Conservation (phyloP, 2,888 invertebrate genomes). For the Zygaena filipendulae region DNA sequence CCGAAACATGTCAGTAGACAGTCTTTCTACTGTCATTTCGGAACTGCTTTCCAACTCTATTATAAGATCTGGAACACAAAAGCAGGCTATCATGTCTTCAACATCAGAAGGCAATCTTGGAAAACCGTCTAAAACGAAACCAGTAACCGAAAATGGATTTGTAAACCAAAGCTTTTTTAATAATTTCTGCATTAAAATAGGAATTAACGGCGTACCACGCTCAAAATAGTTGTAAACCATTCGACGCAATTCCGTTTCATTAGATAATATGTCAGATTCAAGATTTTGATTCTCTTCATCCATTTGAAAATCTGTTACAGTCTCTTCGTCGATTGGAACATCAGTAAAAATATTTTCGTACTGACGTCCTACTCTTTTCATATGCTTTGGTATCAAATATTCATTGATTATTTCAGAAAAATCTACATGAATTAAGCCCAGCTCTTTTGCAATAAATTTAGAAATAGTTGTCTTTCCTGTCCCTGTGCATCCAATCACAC, state of each 20-base stretch:
- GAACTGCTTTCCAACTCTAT: constrained; percentile 51
- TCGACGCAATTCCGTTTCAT: constrained; percentile 41
- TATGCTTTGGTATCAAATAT: constrained; percentile 44
- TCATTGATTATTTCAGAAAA: constrained; percentile 45
- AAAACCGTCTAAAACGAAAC: constrained; percentile 72
- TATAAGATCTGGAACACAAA: constrained; percentile 69
- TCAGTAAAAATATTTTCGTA: constrained; percentile 50
- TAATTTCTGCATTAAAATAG: constrained; percentile 45
- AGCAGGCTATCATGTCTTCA: constrained; percentile 54
- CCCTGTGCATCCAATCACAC: constrained; percentile 65
- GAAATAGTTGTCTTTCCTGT: constrained; percentile 65
- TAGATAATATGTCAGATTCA: constrained; percentile 32
- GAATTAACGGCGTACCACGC: constrained; percentile 49
- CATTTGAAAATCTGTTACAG: constrained; percentile 36
- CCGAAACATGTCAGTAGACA: constrained; percentile 33
- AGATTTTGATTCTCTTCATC: constrained; percentile 41
- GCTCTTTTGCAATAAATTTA: constrained; percentile 58
- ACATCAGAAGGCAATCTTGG: constrained; percentile 67
- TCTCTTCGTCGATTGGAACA: constrained; percentile 36
- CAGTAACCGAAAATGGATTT: constrained; percentile 50
- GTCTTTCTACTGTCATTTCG: constrained; percentile 34
- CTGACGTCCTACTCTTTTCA: constrained; percentile 46
- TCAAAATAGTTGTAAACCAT: constrained; percentile 58
- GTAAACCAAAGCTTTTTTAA: constrained; percentile 62
- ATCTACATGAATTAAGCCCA: constrained; percentile 63